phyloP scores from a whole-genome alignment of 2,113 vertebrate species.

The Panthera tigris region DNA sequence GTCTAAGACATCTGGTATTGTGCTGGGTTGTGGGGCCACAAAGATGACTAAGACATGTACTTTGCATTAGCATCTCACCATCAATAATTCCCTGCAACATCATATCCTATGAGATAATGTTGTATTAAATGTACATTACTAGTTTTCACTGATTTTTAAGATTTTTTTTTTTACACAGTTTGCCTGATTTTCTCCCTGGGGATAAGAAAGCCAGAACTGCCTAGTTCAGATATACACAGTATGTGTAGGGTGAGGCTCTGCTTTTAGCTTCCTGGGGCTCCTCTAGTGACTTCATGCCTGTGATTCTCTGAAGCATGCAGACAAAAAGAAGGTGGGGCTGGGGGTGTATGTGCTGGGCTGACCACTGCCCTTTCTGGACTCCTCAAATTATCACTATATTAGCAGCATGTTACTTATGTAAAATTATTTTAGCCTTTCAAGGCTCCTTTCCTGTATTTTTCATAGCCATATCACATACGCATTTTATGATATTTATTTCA shows the following conservation, averaged over 20 bases:
- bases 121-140: neutral
- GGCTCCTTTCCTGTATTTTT: constrained; percentile 41
- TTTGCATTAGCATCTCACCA: neutral
- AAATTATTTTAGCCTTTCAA: constrained; percentile 21
- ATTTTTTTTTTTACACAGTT: neutral
- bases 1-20: neutral
- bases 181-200: neutral
- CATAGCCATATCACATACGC: neutral
- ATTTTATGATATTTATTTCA: constrained; percentile 56
- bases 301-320: neutral
- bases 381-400: neutral
- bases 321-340: neutral
- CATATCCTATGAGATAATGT: neutral
- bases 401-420: neutral
- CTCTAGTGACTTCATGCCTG: accelerated
- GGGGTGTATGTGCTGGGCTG: neutral
- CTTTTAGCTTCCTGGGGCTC: neutral
- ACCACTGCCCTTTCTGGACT: neutral
- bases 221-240: neutral
- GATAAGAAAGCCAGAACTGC: neutral
- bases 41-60: neutral
- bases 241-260: neutral
- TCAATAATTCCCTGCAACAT: neutral
- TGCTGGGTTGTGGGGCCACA: neutral
- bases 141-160: constrained; percentile 17